A percentile compares a stretch with the other conserved stretches of the same genome.
These are phyloP conservation scores for Drosophila parthenogenetica DNA, from an alignment of 2,888 invertebrate species.

Conservation along the genomic window DNA sequence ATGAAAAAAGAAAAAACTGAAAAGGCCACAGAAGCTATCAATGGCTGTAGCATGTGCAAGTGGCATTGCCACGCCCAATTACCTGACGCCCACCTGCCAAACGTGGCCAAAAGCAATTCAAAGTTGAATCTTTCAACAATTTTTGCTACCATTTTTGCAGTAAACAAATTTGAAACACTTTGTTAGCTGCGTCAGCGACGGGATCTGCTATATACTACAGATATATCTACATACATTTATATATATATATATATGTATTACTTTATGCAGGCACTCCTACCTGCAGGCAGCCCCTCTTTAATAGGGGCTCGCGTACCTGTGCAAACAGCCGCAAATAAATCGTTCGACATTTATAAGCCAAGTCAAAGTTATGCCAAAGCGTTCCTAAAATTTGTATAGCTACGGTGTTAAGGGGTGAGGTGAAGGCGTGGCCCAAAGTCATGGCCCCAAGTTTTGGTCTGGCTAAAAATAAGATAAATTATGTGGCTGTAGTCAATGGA, in stretches of 20 bases:
- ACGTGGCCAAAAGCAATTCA: constrained; percentile 64
- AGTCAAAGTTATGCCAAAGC: constrained; percentile 77
- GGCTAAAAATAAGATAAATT: constrained; percentile 80
- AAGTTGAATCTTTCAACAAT: constrained; percentile 13
- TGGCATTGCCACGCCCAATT: constrained; percentile 60
- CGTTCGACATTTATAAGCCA: constrained; percentile 80
- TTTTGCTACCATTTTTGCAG: constrained; percentile 48
- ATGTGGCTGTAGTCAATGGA: constrained; percentile 77
- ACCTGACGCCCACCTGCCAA: constrained; percentile 45
- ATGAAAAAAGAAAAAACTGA: background rate
- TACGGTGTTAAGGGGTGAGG: background rate
- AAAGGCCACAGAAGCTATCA: constrained; percentile 62
- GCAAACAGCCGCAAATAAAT: constrained; percentile 77
- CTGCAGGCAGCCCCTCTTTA: background rate
- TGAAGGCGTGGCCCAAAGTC: constrained; percentile 23
- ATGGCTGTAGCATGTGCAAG: constrained; percentile 41
- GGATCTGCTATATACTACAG: constrained; percentile 17
- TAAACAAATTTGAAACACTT: constrained; percentile 78
- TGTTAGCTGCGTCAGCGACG: constrained; percentile 59
- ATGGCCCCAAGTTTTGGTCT: constrained; percentile 28
- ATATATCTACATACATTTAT: constrained; percentile 7
- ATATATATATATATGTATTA: background rate
- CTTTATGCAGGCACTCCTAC: background rate
- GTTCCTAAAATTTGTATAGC: constrained; percentile 64
- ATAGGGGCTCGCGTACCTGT: constrained; percentile 39